Conservation (phyloP, 2,888 invertebrate species). For the Callyntrura sp. region DNA sequence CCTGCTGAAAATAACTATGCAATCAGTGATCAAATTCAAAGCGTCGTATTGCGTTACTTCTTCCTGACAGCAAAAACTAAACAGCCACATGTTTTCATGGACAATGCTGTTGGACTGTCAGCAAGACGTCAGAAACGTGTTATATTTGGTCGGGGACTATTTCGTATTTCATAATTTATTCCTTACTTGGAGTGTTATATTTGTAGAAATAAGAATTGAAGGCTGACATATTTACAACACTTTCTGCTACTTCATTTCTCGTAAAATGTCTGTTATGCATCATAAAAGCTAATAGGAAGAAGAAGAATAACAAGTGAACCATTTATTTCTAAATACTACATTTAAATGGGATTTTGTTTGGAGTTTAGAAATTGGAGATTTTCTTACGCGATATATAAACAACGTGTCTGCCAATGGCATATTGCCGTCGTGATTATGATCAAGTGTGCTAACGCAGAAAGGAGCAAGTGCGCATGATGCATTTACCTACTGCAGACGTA, state of each 20-base stretch:
- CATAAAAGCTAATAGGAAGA: not conserved
- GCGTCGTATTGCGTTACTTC: too few species aligned
- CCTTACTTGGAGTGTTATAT: not conserved
- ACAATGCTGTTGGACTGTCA: not conserved
- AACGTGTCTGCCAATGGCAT: not conserved
- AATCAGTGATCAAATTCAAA: too few species aligned
- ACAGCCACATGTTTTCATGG: not conserved
- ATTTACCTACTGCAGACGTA: too few species aligned
- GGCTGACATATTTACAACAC: not conserved
- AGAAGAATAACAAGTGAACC: conserved; percentile 3
- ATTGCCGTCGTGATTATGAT: too few species aligned
- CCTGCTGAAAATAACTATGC: too few species aligned
- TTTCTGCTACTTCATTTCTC: conserved; percentile 9
- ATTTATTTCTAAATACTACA: not conserved
- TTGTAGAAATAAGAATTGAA: not conserved
- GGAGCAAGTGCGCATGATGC: too few species aligned
- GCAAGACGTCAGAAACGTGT: not conserved
- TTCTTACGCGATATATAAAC: not conserved
- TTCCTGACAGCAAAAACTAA: not conserved
- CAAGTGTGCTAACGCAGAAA: too few species aligned
- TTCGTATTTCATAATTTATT: conserved; percentile 20
- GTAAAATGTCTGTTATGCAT: not conserved
- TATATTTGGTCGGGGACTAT: not conserved
- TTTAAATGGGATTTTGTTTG: conserved; percentile 1
- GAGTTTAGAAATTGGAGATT: not conserved